A percentile compares a stretch with the other conserved stretches of the same genome.
These are phyloP conservation scores for Pantherophis alleghaniensis DNA, from an alignment of 2,797 vertebrate species.

Conservation along the genomic window DNA sequence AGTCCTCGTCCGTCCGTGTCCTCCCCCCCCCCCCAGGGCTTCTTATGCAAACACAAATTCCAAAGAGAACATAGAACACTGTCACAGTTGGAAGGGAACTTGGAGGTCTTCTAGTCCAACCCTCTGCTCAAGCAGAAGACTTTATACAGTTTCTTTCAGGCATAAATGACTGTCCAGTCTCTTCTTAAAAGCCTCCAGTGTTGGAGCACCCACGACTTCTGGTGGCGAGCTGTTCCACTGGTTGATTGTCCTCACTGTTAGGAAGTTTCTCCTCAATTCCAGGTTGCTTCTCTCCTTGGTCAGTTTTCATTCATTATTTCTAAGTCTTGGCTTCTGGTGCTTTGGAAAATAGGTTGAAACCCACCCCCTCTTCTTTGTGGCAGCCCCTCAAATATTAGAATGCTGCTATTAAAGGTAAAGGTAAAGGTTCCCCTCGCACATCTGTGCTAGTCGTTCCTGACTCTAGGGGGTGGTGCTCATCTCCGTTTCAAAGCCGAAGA, in stretches of 20 bases:
- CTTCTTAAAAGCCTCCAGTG: not conserved
- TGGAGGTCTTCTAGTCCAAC: not conserved
- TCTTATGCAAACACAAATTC: not conserved
- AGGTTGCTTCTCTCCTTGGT: not conserved
- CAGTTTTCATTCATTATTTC: not conserved
- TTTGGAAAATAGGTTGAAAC: not conserved
- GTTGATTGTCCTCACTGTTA: not conserved
- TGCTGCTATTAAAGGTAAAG: not conserved
- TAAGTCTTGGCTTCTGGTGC: not conserved
- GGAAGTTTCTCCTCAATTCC: not conserved
- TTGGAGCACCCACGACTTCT: not conserved
- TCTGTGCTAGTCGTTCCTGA: too few species aligned
- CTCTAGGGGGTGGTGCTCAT: too few species aligned
- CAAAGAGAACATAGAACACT: not conserved
- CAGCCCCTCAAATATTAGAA: not conserved
- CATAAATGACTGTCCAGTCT: not conserved
- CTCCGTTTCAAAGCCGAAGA: too few species aligned
- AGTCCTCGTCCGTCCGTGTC: too few species aligned
- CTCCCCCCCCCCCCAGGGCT: accelerated
- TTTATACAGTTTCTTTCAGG: not conserved
- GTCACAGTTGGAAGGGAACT: not conserved
- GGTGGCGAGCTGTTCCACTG: not conserved
- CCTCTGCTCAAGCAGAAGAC: not conserved
- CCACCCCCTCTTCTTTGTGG: not conserved
- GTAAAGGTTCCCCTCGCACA: too few species aligned